phyloP scores from a whole-genome alignment of 2,888 invertebrate genomes.

The Eupithecia subfuscata region DNA sequence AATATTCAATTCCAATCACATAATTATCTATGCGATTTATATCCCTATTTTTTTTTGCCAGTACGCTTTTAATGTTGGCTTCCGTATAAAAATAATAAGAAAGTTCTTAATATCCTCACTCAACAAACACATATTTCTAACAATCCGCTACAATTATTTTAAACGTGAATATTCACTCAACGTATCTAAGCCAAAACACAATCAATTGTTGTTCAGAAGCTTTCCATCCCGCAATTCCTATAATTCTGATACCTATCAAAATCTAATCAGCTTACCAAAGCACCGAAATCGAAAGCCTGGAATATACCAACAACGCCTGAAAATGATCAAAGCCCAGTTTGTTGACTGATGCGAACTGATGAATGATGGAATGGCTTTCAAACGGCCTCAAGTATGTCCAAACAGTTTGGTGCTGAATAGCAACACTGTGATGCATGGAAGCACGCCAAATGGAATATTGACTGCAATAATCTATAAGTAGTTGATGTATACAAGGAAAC shows the following conservation, averaged over 20 bases:
- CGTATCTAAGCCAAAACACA: too few relatives aligned
- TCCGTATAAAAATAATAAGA: not conserved
- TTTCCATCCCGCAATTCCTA: not conserved
- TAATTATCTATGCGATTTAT: too few relatives aligned
- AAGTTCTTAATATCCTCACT: too few relatives aligned
- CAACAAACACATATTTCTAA: too few relatives aligned
- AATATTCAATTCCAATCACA: too few relatives aligned
- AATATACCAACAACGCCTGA: not conserved
- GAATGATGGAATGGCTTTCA: slow-evolving; percentile 20
- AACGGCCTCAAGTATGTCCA: slow-evolving; percentile 6
- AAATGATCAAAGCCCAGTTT: slow-evolving; percentile 26
- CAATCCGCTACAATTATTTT: too few relatives aligned
- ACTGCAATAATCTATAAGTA: not conserved
- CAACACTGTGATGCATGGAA: not conserved
- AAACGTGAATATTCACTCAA: too few relatives aligned
- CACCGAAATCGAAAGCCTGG: not conserved
- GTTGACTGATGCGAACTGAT: slow-evolving; percentile 15
- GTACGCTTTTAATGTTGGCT: not conserved
- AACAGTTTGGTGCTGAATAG: slow-evolving; percentile 2
- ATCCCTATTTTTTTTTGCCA: too few relatives aligned
- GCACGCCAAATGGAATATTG: not conserved
- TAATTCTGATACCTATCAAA: not conserved
- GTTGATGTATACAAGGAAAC: too few relatives aligned
- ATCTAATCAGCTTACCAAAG: not conserved
- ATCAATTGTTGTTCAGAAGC: not conserved